Base-by-base conservation (phyloP, 2,113 vertebrate species). In the Cyphomyrus plagiostoma region DNA sequence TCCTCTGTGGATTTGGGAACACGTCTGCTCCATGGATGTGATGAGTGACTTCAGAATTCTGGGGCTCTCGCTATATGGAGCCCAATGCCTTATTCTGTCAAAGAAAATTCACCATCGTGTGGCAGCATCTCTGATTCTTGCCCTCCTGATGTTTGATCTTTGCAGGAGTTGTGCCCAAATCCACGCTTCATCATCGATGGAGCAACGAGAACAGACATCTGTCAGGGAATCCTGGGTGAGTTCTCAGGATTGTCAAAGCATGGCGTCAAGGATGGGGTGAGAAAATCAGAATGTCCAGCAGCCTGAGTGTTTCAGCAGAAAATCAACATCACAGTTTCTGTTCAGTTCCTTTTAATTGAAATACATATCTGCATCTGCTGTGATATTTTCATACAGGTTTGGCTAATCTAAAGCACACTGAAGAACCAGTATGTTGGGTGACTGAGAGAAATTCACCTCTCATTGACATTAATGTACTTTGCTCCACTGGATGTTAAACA, bases 151-250 rank as follows among this genome's bases (percentile, higher is more conserved):
- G 30, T 77, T 39, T 89, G 39, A 42, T 62, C 39, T 62, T 11
- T 86, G 58, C 48, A 96, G 95, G 95, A 96, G 87, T 92, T 96
- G 89, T 92, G 93, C 70, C 90, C 70, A 46, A 93, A 95, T 50
- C 95, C 95, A 19, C 93, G 94, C 85, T 96, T 96, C 90, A 95
- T 96, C 0, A 93, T 95, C 89, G 94, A 93, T 0, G 95, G 95
- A 39, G 95, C 95, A 26, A 95, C 95, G 86, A 93, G 95, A 66
- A 96, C 95, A 0, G 95, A 96, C 48, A 95, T 96, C 90, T 96
- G 95, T 92, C 95, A 96, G 77, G 95, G 95, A 0, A 95, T 93
- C 49, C 91, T 96, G 82, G 95, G 95, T 96, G 90, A 94, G 95
- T 94, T 46, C 21, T 42, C 3, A 11, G n/a, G 50, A 56, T 4